phyloP scores from a whole-genome alignment of 2,888 invertebrate genomes.

The Girardia tigrina region DNA sequence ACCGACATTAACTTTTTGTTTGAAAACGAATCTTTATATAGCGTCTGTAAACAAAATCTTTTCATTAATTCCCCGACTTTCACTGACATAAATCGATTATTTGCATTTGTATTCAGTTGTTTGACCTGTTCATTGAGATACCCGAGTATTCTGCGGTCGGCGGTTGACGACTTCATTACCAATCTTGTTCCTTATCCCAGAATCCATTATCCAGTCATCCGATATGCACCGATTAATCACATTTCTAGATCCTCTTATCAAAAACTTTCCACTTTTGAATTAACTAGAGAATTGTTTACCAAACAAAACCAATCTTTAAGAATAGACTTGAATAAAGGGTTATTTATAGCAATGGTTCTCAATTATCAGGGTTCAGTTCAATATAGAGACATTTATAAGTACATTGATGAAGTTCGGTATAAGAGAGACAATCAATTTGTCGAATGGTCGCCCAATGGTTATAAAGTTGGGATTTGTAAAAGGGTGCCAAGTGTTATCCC shows the following conservation, averaged over 20 bases:
- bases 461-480: conserved; percentile 64
- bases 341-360: conserved; percentile 3
- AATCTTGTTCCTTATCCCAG: conserved; percentile 37
- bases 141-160: conserved; percentile 25
- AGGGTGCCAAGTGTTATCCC: conserved; percentile 61
- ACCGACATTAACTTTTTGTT: conserved; percentile 36
- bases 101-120: conserved; percentile 35
- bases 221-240: conserved; percentile 33
- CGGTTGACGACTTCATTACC: conserved; percentile 36
- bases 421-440: conserved; percentile 40
- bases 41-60: conserved; percentile 29
- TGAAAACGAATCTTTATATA: conserved; percentile 37
- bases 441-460: conserved; percentile 55
- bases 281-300: conserved; percentile 37
- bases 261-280: neutral
- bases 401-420: conserved; percentile 40
- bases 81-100: conserved; percentile 35
- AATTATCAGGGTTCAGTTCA: conserved; percentile 12
- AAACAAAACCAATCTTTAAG: neutral
- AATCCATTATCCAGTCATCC: conserved; percentile 36
- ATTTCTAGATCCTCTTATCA: conserved; percentile 16
- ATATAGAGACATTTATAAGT: neutral
- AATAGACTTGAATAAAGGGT: neutral
- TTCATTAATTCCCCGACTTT: conserved; percentile 34
- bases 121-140: conserved; percentile 26